Percentiles rank a stretch among this genome's conserved stretches.
These are phyloP conservation scores for Yasuhikotakia modesta DNA, from an alignment of 2,797 vertebrate genomes.

Conservation along the genomic window DNA sequence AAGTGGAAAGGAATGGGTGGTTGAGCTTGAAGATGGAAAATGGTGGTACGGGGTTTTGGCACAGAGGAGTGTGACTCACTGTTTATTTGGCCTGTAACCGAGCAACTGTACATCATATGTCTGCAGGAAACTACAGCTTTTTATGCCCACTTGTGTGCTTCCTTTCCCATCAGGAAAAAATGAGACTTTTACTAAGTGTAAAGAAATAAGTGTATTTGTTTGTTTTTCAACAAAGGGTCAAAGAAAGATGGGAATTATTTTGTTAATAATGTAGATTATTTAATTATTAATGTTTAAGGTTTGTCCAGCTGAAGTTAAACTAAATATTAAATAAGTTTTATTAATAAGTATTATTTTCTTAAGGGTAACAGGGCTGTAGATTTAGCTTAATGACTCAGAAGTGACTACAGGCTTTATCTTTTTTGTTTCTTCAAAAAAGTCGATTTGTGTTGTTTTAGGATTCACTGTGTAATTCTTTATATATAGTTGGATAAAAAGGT, in stretches of 20 bases:
- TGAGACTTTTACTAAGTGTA: neutral
- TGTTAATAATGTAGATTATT: too few relatives aligned
- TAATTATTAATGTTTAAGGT: too few relatives aligned
- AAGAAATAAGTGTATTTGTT: neutral
- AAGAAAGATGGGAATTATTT: neutral
- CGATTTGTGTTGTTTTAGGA: neutral
- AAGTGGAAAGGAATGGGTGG: slow-evolving; percentile 43
- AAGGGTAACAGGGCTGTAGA: too few relatives aligned
- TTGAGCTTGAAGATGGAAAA: slow-evolving; percentile 70
- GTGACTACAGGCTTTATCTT: too few relatives aligned
- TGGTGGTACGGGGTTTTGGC: slow-evolving; percentile 76
- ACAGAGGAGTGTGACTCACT: slow-evolving; percentile 76
- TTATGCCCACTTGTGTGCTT: slow-evolving; percentile 17
- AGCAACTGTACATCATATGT: slow-evolving; percentile 64
- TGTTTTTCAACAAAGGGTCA: neutral
- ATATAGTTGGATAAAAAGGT: neutral
- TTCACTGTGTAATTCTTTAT: neutral
- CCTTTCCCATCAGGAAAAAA: neutral
- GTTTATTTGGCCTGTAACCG: slow-evolving; percentile 74
- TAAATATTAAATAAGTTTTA: too few relatives aligned
- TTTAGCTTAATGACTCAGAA: too few relatives aligned
- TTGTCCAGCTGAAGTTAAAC: too few relatives aligned
- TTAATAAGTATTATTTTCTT: too few relatives aligned
- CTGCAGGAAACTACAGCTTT: slow-evolving; percentile 40
- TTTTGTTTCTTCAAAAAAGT: neutral